Percentiles rank a stretch among this genome's conserved stretches.
Evolutionary conservation across 2,113 vertebrate genomes (phyloP).

Genomic region (Andinoacara biseriatus): DNA sequence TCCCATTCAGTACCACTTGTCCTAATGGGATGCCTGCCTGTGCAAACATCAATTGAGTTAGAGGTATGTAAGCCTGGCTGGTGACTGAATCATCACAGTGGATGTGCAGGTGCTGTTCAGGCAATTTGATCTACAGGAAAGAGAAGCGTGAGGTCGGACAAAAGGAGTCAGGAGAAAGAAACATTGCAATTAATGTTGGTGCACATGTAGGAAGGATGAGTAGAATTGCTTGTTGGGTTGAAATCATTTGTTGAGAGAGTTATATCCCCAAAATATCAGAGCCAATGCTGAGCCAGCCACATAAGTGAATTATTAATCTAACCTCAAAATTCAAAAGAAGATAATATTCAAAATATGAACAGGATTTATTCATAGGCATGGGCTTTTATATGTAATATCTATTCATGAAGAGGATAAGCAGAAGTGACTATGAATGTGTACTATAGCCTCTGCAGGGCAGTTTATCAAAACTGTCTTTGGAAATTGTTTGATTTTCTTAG

Average conservation of each 20-base stretch:
- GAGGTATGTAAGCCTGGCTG: conserved; percentile 42
- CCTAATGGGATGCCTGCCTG: conserved; percentile 71
- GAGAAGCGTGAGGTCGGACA: not conserved
- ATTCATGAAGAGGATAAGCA: conserved; percentile 76
- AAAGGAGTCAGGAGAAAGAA: not conserved
- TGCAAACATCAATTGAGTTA: conserved; percentile 69
- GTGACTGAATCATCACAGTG: conserved; percentile 47
- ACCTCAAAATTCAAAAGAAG: conserved; percentile 62
- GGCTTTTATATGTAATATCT: conserved; percentile 72
- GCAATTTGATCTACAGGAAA: conserved; percentile 28
- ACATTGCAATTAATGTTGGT: conserved; percentile 8
- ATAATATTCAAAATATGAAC: conserved; percentile 65
- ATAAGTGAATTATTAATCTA: conserved; percentile 64
- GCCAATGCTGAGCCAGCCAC: conserved; percentile 33
- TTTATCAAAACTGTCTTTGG: conserved; percentile 46
- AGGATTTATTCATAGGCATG: conserved; percentile 53
- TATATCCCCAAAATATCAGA: conserved; percentile 43
- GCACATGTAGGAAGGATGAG: not conserved
- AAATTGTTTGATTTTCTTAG: conserved; percentile 58
- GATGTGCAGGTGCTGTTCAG: conserved; percentile 44
- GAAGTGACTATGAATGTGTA: conserved; percentile 61
- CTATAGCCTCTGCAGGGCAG: conserved; percentile 23
- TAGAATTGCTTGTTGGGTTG: not conserved
- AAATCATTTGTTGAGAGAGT: conserved; percentile 12
- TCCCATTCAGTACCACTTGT: conserved; percentile 69